Evolutionary conservation across 2,113 vertebrate genomes (phyloP), one percentile per base, ranked within the genome.

Genomic region (Corythornis madagascariensis): DNA sequence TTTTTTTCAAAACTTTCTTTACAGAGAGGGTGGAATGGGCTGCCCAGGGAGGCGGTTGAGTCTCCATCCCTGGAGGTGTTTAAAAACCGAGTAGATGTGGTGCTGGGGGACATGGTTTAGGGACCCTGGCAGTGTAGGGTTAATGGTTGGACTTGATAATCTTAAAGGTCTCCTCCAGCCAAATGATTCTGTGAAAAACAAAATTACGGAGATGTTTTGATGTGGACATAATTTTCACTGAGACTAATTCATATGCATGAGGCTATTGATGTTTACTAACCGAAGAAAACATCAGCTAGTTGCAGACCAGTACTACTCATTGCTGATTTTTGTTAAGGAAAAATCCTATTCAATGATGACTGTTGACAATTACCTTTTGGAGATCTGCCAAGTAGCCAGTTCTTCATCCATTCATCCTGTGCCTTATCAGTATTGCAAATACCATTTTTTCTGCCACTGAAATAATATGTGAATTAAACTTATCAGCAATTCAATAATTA

Each of bases 321-420:
- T 52, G 59, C 43, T 83, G 63, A 86, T 83, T 74, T 90, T 64
- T 2, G 0, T 77, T 86, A 60, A 67, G 56, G 60, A 94, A 74
- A 94, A 95, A 77, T 60, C 38, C 29, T n/a, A 52, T 86, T 92
- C 60, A 83, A 47, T 60, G 72, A 56, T 80, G 83, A 66, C 43
- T 80, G 50, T 70, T 86, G 94, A 83, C 64, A 71, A 86, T 31
- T 28, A 25, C 66, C 56, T 90, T 94, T 77, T 93, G 90, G 90
- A 95, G 64, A 93, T 94, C 87, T 92, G 94, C 91, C 91, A 89
- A 83, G 38, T 87, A 87, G 77, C 87, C 85, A 93, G 56, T 52
- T 88, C 94, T 80, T 92, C 88, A 94, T 52, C 83, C 88, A 60
- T 92, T 95, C 90, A 83, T 95, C 83, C 90, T 67, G 28, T 77